Evolutionary conservation across 2,113 vertebrate genomes (phyloP), one percentile per base, ranked within the genome.

Genomic region (Pelecanoides urinatrix): DNA sequence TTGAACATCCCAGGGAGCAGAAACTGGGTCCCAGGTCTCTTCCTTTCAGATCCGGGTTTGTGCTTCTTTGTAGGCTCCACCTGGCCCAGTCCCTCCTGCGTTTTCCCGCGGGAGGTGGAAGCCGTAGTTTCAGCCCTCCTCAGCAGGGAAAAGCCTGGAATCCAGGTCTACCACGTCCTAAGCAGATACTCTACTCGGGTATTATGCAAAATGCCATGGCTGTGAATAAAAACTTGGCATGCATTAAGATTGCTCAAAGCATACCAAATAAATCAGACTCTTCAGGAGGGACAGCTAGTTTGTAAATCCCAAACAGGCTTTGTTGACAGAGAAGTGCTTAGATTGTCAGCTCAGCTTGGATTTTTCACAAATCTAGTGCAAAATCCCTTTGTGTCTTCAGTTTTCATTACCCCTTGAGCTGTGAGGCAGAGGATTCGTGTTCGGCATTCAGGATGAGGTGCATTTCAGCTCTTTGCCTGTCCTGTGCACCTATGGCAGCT

Each of bases 291-390:
- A 85, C 66, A 86, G 77, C 90, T 93, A 95, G 81, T 88, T 70
- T 88, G 90, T 91, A 96, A 97, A 96, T 96, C 90, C 94, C 84
- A 72, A 79, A 79, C 92, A 96, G 90, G 66, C 87, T 96, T 94
- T 96, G 90, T 90, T 95, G 94, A 96, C 90, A 91, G 92, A 92
- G 94, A 66, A 94, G 96, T 95, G 93, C 90, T 96, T 96, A 96
- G 93, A 88, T 79, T 96, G 96, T 94, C 94, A 95, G 93, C 94
- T 96, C 93, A 95, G 87, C 87, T 95, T 90, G 96, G 96, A 94
- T 96, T 96, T 96, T 85, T 82, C 66, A 62, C 92, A 96, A 96
- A 96, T 95, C 93, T 93, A 94, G 87, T 93, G 93, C 78, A 83
- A 95, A 94, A 96, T 96, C 92, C 92, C 85, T 94, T 93, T 96